These are phyloP conservation scores for Enteromius trimaculatus DNA, from an alignment of 2,797 vertebrate genomes.

Conservation along the genomic window DNA sequence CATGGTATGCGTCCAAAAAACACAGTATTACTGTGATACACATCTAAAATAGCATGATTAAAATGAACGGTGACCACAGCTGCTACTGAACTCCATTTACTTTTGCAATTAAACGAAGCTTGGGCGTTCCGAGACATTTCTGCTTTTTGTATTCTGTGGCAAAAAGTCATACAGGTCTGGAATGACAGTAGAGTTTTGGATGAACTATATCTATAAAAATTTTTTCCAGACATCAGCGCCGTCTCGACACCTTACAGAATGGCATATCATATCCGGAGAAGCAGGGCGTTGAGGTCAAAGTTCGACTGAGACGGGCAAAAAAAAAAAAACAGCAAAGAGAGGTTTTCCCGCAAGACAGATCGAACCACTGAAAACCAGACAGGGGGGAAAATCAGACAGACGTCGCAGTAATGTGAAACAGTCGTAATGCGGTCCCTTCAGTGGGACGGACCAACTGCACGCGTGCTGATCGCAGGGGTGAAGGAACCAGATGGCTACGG, in stretches of 20 bases:
- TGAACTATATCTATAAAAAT: slow-evolving; percentile 56
- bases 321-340: slow-evolving; percentile 32
- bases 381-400: slow-evolving; percentile 71
- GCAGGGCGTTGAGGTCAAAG: slow-evolving; percentile 76
- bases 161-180: background rate
- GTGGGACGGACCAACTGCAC: slow-evolving; percentile 56
- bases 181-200: background rate
- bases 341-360: slow-evolving; percentile 70
- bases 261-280: slow-evolving; percentile 75
- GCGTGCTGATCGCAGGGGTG: slow-evolving; percentile 37
- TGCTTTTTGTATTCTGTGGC: background rate
- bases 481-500: slow-evolving; percentile 31
- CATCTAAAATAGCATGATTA: background rate
- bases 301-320: slow-evolving; percentile 69
- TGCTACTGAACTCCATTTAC: background rate
- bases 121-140: background rate
- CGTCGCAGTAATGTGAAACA: slow-evolving; percentile 66
- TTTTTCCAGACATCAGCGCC: slow-evolving; percentile 59
- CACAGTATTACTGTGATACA: background rate
- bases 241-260: slow-evolving; percentile 42
- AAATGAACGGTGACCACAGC: background rate
- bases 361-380: slow-evolving; percentile 74
- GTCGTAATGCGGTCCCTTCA: slow-evolving; percentile 59
- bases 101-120: slow-evolving; percentile 9
- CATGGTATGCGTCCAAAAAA: background rate